Evolutionary conservation across 2,113 vertebrate species (phyloP).

Genomic region (Columbina picui): DNA sequence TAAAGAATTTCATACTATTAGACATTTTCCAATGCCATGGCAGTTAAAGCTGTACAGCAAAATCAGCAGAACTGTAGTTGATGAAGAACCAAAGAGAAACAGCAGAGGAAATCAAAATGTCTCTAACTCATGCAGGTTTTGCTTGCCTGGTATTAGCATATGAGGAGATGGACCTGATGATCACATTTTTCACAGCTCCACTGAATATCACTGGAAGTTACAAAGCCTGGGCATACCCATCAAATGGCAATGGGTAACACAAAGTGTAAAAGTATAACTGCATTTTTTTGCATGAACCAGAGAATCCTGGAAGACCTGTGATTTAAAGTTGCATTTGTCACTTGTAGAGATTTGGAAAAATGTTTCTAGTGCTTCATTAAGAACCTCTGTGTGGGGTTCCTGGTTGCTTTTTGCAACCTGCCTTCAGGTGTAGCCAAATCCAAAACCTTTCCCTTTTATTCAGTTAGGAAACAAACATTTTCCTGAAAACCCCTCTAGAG

Average conservation of each 20-base stretch:
- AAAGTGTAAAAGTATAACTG: not conserved
- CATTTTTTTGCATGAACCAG: not conserved
- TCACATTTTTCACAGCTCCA: not conserved
- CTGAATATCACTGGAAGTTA: not conserved
- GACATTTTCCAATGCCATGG: not conserved
- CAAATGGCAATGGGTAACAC: not conserved
- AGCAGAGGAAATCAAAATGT: not conserved
- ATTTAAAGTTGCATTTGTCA: not conserved
- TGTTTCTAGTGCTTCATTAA: not conserved
- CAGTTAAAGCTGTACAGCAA: not conserved
- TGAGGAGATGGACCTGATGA: not conserved
- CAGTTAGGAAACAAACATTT: not conserved
- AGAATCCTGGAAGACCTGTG: not conserved
- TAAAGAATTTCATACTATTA: not conserved
- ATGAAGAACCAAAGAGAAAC: not conserved
- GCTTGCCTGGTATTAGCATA: rapidly evolving
- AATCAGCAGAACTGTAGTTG: not conserved
- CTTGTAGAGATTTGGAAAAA: not conserved
- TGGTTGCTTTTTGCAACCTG: not conserved
- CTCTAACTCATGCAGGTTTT: not conserved
- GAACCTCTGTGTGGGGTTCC: not conserved
- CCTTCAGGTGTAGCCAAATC: not conserved
- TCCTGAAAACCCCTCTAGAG: not conserved
- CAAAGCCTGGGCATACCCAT: not conserved
- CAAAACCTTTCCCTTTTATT: not conserved